Evolutionary conservation across 2,888 invertebrate species (phyloP), one percentile per base, ranked within the genome.

Genomic region (Pherbina coryleti): DNA sequence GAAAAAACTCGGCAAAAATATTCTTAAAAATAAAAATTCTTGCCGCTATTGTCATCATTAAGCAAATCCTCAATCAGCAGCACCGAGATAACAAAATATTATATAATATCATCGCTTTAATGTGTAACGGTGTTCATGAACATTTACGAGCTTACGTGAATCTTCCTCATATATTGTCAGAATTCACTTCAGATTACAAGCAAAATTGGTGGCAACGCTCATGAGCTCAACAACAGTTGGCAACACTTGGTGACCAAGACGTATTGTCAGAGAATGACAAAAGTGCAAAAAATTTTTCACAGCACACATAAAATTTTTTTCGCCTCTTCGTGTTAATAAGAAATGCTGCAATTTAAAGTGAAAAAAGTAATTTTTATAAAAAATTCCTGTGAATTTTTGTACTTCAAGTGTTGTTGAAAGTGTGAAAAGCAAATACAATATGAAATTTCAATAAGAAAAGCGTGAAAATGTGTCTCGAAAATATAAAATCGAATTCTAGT

Each of bases 181-280:
- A 31, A 31, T n/a, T n/a, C n/a, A n/a, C n/a, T n/a, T n/a, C n/a
- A n/a, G n/a, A n/a, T n/a, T n/a, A 31, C 31, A 37, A 37, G 8
- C 37, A 3, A 14, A n/a, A n/a, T 5, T 53, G n/a, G n/a, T 53
- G 62, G 62, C 62, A 62, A 28, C 64, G n/a, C 64, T 34, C 17
- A 14, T 8, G 1, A 9, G 14, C 34, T 31, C 17, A 9, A 31
- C 14, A 31, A 34, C n/a, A 7, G 9, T 74, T 74, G 74, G 74
- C 49, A 74, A 9, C 51, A 64, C 74, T 74, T 19, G 19, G 1
- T 0, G 8, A 2, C n/a, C 5, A 22, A 62, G 17, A 53, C 51
- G 66, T 34, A 74, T 51, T 66, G 74, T 75, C 74, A 75, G 49
- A 28, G 49, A 75, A 75, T 75, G 66, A 53, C 28, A 75, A 34